phyloP scores from a whole-genome alignment of 2,888 invertebrate species.

The Trissonchulus latispiculum region DNA sequence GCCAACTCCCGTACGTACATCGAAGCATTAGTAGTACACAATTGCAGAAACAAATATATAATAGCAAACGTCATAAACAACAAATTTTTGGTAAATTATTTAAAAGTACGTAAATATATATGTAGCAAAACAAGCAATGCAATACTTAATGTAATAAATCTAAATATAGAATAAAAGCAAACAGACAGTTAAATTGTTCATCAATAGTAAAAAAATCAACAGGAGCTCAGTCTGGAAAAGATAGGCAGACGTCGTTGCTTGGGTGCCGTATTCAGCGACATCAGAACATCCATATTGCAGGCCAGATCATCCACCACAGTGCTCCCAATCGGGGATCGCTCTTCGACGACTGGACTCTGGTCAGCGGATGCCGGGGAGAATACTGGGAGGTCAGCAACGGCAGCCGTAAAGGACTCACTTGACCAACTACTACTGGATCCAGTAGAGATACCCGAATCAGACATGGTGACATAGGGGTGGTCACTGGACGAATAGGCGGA shows the following conservation, averaged over 20 bases:
- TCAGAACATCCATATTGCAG: background rate
- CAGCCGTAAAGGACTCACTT: background rate
- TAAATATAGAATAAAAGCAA: too few species aligned
- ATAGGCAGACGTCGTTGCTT: slow-evolving; percentile 3
- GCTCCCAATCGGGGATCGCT: background rate
- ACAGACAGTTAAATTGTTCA: too few species aligned
- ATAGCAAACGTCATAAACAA: too few species aligned
- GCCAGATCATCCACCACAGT: background rate
- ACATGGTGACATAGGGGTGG: background rate
- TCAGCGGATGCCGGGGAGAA: background rate
- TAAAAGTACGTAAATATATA: too few species aligned
- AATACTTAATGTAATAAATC: too few species aligned
- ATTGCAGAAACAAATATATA: too few species aligned
- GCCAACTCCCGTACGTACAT: too few species aligned
- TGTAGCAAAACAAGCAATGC: too few species aligned
- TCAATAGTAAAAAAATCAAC: too few species aligned
- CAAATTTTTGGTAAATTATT: too few species aligned
- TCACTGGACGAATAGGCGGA: background rate
- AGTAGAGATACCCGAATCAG: background rate
- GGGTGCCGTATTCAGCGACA: background rate
- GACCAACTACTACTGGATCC: too few species aligned
- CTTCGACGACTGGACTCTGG: background rate
- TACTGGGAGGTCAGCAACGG: background rate
- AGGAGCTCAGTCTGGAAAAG: slow-evolving; percentile 13
- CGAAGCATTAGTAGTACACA: too few species aligned